A percentile compares a stretch with the other conserved stretches of the same genome.
Evolutionary conservation across 2,113 vertebrate genomes (phyloP).

Genomic region (Pseudolaguvia tuberculata): DNA sequence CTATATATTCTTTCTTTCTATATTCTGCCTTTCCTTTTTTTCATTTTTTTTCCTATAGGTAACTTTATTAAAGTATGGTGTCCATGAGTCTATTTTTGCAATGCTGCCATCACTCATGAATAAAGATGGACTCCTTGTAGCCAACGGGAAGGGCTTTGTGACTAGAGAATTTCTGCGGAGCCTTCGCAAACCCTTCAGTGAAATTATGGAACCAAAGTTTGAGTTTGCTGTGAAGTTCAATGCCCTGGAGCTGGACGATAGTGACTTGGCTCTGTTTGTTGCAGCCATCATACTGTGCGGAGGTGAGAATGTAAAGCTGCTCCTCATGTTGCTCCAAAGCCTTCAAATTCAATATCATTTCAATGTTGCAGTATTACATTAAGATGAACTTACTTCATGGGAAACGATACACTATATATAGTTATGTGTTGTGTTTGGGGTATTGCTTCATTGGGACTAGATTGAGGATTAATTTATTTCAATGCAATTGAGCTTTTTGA

Average conservation of each 20-base stretch:
- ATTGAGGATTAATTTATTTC: no score
- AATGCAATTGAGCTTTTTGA: no score
- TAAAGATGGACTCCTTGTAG: slow-evolving; percentile 94
- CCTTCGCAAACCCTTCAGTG: slow-evolving; percentile 89
- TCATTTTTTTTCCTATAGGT: slow-evolving; percentile 62
- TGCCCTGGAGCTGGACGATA: slow-evolving; percentile 93
- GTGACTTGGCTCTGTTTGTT: slow-evolving; percentile 95
- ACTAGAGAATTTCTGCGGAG: slow-evolving; percentile 95
- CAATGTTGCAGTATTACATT: background rate
- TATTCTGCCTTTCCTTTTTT: background rate
- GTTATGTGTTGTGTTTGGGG: background rate
- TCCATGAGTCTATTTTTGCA: slow-evolving; percentile 95
- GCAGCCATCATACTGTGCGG: slow-evolving; percentile 97
- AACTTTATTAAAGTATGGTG: slow-evolving; percentile 93
- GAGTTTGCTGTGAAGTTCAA: slow-evolving; percentile 98
- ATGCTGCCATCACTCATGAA: slow-evolving; percentile 98
- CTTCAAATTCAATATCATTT: background rate
- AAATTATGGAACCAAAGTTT: slow-evolving; percentile 98
- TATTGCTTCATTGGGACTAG: background rate
- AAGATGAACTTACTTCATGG: background rate
- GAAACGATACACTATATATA: no score
- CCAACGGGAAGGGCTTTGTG: slow-evolving; percentile 92
- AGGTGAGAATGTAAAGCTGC: slow-evolving; percentile 78
- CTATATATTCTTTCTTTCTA: no score
- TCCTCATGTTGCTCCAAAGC: no score